These are phyloP conservation scores for Labrus mixtus DNA, from an alignment of 2,113 vertebrate species.

Conservation along the genomic window DNA sequence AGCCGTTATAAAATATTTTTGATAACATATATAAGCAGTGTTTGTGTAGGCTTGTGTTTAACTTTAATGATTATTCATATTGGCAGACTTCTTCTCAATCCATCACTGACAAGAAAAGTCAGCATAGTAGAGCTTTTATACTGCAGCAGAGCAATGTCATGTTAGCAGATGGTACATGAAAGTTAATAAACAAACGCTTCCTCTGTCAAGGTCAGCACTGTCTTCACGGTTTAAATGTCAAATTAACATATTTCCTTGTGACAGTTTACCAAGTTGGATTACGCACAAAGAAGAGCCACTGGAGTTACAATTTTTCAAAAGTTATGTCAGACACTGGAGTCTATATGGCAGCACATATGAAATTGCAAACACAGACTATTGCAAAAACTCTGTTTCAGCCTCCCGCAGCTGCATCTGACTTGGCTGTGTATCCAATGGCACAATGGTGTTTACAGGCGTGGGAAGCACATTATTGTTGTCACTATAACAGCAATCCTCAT, in stretches of 20 bases:
- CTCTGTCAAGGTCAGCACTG: slow-evolving; percentile 40
- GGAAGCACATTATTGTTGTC: slow-evolving; percentile 18
- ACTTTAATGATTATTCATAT: background rate
- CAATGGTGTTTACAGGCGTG: background rate
- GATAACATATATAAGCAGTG: background rate
- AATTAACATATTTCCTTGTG: slow-evolving; percentile 31
- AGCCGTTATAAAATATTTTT: background rate
- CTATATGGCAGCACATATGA: background rate
- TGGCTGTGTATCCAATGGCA: background rate
- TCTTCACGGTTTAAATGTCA: slow-evolving; percentile 25
- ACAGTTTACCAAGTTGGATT: slow-evolving; percentile 41
- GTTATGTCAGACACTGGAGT: background rate
- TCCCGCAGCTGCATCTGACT: background rate
- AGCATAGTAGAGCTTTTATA: background rate
- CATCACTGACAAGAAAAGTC: background rate
- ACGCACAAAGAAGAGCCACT: slow-evolving; percentile 9
- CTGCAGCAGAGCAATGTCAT: background rate
- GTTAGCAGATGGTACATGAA: background rate
- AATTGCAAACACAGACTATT: background rate
- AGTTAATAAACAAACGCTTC: background rate
- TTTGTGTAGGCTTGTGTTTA: background rate
- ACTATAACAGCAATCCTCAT: slow-evolving; percentile 13
- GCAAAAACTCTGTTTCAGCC: slow-evolving; percentile 2
- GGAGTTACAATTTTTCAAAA: slow-evolving; percentile 21
- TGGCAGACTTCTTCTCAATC: background rate